Evolutionary conservation across 2,113 vertebrate genomes (phyloP).

Genomic region (Tursiops truncatus): DNA sequence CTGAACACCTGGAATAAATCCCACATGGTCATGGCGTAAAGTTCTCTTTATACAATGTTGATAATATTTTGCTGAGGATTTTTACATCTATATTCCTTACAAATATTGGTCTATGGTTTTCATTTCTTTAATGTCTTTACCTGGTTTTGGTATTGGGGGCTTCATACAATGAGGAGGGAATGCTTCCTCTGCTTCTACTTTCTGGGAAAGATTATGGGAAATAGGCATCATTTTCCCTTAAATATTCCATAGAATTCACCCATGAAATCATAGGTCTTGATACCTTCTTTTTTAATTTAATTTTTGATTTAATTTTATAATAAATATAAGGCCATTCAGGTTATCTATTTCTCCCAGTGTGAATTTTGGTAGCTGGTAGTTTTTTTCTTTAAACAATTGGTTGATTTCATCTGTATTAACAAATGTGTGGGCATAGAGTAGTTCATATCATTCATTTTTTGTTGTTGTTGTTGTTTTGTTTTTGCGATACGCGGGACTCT

Average conservation of each 20-base stretch:
- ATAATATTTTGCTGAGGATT: too few relatives aligned
- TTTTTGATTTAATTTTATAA: not conserved
- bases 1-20: too few relatives aligned
- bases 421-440: not conserved
- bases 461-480: too few relatives aligned
- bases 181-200: not conserved
- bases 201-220: not conserved
- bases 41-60: too few relatives aligned
- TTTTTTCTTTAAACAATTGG: not conserved
- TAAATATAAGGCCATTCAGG: not conserved
- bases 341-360: not conserved
- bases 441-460: not conserved
- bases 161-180: too few relatives aligned
- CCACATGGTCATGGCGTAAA: too few relatives aligned
- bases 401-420: not conserved
- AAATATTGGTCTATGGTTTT: too few relatives aligned
- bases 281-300: not conserved
- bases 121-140: too few relatives aligned
- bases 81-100: too few relatives aligned
- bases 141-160: too few relatives aligned
- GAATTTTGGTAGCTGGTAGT: not conserved
- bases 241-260: not conserved
- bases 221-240: not conserved
- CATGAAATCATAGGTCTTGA: not conserved
- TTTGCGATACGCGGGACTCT: too few relatives aligned